Percentiles rank a stretch among this genome's conserved stretches.
phyloP scores from a whole-genome alignment of 1,140 invertebrate genomes.

The Marisa cornuarietis region DNA sequence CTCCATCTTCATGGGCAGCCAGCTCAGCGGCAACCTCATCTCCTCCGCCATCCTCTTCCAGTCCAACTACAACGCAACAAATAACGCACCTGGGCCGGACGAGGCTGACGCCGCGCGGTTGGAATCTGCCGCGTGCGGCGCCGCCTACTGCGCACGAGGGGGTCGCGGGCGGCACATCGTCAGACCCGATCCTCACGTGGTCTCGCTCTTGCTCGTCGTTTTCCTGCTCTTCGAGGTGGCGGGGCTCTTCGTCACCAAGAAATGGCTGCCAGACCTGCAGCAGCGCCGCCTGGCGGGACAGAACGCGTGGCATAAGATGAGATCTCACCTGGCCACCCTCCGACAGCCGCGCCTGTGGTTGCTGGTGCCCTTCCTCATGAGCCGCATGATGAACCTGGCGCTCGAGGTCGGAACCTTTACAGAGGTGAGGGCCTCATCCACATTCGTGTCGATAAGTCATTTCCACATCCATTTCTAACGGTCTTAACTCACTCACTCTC shows the following conservation, averaged over 20 bases:
- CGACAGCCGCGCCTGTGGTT: constrained; percentile 13
- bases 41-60: constrained; percentile 40
- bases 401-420: constrained; percentile 12
- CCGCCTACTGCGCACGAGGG: constrained; percentile 27
- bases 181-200: background rate
- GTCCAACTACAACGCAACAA: constrained; percentile 4
- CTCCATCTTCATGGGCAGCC: constrained; percentile 42
- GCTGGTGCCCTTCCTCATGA: constrained; percentile 22
- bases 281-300: background rate
- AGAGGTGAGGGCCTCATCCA: background rate
- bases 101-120: constrained; percentile 9
- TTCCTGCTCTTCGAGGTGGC: constrained; percentile 4
- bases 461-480: no score
- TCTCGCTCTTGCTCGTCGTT: background rate
- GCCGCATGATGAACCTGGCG: constrained; percentile 10
- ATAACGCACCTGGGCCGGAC: background rate
- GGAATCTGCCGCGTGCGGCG: constrained; percentile 20
- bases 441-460: no score
- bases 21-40: constrained; percentile 47
- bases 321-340: constrained; percentile 17
- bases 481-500: no score
- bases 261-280: constrained; percentile 12
- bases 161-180: constrained; percentile 10
- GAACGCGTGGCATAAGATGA: background rate
- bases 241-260: constrained; percentile 3